A percentile compares a stretch with the other conserved stretches of the same genome.
Conservation (phyloP, 2,113 vertebrate species). For the Mobula birostris region DNA sequence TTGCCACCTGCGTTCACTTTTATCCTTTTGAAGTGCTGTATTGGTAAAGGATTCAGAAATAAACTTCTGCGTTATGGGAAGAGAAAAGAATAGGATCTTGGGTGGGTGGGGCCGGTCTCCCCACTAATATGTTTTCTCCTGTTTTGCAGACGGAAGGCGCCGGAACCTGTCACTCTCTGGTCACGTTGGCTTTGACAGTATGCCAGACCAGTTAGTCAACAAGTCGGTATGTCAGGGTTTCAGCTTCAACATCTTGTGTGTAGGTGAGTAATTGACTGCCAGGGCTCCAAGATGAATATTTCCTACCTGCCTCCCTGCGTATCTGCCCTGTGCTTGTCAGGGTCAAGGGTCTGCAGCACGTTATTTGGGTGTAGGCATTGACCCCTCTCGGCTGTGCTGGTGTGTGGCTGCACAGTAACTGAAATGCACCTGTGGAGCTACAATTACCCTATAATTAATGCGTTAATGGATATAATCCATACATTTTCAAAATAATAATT, state of each 20-base stretch:
- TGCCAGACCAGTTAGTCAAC: constrained; percentile 99
- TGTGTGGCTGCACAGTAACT: too few species aligned
- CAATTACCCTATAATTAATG: too few species aligned
- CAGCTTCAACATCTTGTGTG: constrained; percentile 98
- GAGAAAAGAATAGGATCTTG: neutral
- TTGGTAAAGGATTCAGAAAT: neutral
- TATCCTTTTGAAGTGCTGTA: neutral
- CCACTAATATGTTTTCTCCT: neutral
- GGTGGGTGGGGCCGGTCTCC: neutral
- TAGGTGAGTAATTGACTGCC: constrained; percentile 77
- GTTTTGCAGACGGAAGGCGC: constrained; percentile 78
- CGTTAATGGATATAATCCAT: too few species aligned
- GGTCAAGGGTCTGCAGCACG: neutral
- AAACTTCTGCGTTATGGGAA: neutral
- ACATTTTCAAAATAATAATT: too few species aligned
- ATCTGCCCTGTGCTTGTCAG: too few species aligned
- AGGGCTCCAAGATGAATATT: neutral
- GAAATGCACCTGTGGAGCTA: too few species aligned
- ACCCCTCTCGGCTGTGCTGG: too few species aligned
- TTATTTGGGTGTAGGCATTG: too few species aligned
- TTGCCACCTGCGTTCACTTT: neutral
- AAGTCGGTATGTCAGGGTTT: constrained; percentile 95
- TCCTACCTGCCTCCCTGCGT: neutral
- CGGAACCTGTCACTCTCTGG: constrained; percentile 83
- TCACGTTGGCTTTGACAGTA: constrained; percentile 97